Evolutionary conservation across 2,888 invertebrate genomes (phyloP).

Genomic region (Mamestra brassicae): DNA sequence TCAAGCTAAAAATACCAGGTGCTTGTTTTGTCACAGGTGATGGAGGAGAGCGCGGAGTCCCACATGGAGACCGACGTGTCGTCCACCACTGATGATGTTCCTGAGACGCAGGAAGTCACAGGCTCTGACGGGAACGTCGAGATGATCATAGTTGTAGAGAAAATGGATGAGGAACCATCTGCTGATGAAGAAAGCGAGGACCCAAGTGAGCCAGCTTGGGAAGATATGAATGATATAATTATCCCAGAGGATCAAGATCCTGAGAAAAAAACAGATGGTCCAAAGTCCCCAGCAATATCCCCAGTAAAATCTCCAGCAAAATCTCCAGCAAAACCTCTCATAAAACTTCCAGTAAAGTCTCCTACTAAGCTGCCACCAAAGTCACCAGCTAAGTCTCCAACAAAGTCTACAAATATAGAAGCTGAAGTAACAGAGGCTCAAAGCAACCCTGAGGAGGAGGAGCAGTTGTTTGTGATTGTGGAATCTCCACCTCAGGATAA

Average conservation of each 20-base stretch:
- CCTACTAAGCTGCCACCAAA: slow-evolving; percentile 47
- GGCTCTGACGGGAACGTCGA: slow-evolving; percentile 80
- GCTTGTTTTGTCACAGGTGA: slow-evolving; percentile 80
- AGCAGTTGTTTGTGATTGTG: slow-evolving; percentile 58
- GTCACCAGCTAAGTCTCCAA: slow-evolving; percentile 42
- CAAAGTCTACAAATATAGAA: slow-evolving; percentile 55
- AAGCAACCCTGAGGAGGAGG: slow-evolving; percentile 54
- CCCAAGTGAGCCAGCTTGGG: slow-evolving; percentile 31
- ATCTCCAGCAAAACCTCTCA: slow-evolving; percentile 8
- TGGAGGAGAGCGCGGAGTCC: slow-evolving; percentile 84
- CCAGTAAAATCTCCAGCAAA: slow-evolving; percentile 19
- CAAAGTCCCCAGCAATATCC: slow-evolving; percentile 30
- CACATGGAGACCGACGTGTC: slow-evolving; percentile 87
- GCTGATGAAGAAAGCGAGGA: slow-evolving; percentile 59
- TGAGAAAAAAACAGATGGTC: slow-evolving; percentile 28
- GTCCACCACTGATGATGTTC: slow-evolving; percentile 82
- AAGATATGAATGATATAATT: slow-evolving; percentile 19
- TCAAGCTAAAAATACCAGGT: slow-evolving; percentile 78
- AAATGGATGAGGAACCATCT: slow-evolving; percentile 75
- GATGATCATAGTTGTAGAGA: slow-evolving; percentile 82
- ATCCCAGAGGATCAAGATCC: slow-evolving; percentile 17
- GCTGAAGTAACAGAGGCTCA: slow-evolving; percentile 49
- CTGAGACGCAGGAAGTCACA: slow-evolving; percentile 78
- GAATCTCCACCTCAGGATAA: slow-evolving; percentile 23
- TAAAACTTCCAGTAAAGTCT: slow-evolving; percentile 16